Evolutionary conservation across 1,140 invertebrate species (phyloP).

Genomic region (Chlorops oryzae): DNA sequence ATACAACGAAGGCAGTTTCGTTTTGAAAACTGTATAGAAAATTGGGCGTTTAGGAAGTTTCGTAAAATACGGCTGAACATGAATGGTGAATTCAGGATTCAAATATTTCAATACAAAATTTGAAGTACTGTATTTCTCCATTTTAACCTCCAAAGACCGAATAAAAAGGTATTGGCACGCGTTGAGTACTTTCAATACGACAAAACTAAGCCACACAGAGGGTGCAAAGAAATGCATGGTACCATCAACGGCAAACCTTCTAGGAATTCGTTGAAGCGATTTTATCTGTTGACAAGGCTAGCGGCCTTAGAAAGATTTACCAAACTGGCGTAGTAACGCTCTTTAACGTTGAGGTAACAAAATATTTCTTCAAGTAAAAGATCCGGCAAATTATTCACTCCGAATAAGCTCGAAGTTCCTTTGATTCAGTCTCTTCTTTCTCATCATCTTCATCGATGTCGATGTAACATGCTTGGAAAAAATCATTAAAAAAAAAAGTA

Average conservation of each 20-base stretch:
- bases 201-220: conserved; percentile 67
- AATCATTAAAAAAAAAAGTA: too few species aligned
- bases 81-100: too few species aligned
- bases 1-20: too few species aligned
- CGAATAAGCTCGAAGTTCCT: conserved; percentile 50
- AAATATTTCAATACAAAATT: too few species aligned
- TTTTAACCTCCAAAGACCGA: conserved; percentile 80
- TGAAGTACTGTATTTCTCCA: too few species aligned
- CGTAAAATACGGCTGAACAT: too few species aligned
- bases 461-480: conserved; percentile 54
- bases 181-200: conserved; percentile 68
- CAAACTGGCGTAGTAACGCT: conserved; percentile 69
- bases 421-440: conserved; percentile 42
- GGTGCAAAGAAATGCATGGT: conserved; percentile 68
- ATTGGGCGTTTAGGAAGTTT: too few species aligned
- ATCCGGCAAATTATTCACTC: conserved; percentile 65
- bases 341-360: conserved; percentile 59
- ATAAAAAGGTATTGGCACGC: conserved; percentile 70
- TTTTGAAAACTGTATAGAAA: too few species aligned
- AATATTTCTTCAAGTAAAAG: conserved; percentile 74
- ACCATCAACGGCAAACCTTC: conserved; percentile 54
- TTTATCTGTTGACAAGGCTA: conserved; percentile 19
- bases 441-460: conserved; percentile 52
- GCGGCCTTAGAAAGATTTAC: too few species aligned
- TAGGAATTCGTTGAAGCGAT: not conserved